These are phyloP conservation scores for Alligator sinensis DNA, from an alignment of 2,113 vertebrate genomes.

Conservation along the genomic window DNA sequence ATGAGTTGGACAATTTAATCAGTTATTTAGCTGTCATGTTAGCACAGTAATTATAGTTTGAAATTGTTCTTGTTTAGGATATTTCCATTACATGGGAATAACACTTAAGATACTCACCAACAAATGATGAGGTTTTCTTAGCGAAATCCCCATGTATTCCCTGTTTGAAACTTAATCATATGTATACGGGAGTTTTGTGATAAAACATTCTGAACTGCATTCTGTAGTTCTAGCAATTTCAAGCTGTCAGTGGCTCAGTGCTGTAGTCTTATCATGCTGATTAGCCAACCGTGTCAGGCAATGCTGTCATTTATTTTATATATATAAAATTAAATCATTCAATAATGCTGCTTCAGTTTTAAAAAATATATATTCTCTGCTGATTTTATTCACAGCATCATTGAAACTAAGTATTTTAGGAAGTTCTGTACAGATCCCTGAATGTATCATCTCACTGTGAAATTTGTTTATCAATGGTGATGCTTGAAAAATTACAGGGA, in stretches of 20 bases:
- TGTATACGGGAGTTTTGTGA: background rate
- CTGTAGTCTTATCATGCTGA: background rate
- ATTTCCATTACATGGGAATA: background rate
- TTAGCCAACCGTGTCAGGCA: background rate
- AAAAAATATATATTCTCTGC: background rate
- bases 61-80: background rate
- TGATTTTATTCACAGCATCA: background rate
- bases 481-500: background rate
- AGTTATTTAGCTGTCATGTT: background rate
- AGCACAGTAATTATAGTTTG: background rate
- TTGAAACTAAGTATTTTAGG: background rate
- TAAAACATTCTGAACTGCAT: constrained; percentile 15
- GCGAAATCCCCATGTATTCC: background rate
- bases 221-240: background rate
- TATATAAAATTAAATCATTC: constrained; percentile 23
- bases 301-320: constrained; percentile 1
- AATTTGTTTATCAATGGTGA: background rate
- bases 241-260: background rate
- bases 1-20: background rate
- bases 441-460: background rate
- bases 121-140: background rate
- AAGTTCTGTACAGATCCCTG: background rate
- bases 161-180: constrained; percentile 22
- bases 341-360: background rate
- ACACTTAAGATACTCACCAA: background rate